Base-by-base conservation (phyloP, 92 coral and sea anemone species). In the Siderastrea radians region DNA sequence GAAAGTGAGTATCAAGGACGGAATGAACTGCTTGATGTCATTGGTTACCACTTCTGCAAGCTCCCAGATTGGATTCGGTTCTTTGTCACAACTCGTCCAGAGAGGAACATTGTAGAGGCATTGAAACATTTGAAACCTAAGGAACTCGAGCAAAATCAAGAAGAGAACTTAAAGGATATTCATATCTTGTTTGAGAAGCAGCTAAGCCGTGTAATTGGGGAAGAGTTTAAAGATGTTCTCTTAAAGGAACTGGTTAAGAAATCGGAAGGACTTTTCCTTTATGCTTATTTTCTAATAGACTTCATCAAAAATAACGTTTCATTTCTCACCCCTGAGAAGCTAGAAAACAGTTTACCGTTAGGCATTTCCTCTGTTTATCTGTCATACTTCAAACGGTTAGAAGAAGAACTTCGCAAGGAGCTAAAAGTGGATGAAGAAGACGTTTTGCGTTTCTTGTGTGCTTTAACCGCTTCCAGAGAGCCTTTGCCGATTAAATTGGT, bases 11-110 rank as follows among this genome's bases (percentile, higher is more conserved):
- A 85, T 55, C 43, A 74, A 12, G 86, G 87, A 6, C 90, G 87
- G 46, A 64, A 80, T 5, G 90, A 84, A 59, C 48, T 89, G 48
- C 68, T 81, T 8, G 75, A 88, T 49, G 82, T 92, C 7, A 79
- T 92, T 52, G 74, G 80, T 3, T 67, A 55, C 2, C 90, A 84
- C 5, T 80, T 92, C 15, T 82, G 61, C 70, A 74, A 43, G 63
- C 80, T 89, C 46, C 95, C 95, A 3, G 11, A 44, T 3, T 92
- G 92, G 89, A 72, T 92, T 54, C 79, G 87, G 49, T 66, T 90
- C 75, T 51, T 92, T 13, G 75, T 92, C 61, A 92, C 93, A 5
- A 84, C 95, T 26, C 73, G 95, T 26, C 78, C 90, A 84, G 90
- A 92, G 68, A 78, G 43, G 38, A 79, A 63, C 70, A 78, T 60